Percentiles rank a stretch among this genome's conserved stretches.
Evolutionary conservation across 2,888 invertebrate genomes (phyloP).

Genomic region (Patella depressa): DNA sequence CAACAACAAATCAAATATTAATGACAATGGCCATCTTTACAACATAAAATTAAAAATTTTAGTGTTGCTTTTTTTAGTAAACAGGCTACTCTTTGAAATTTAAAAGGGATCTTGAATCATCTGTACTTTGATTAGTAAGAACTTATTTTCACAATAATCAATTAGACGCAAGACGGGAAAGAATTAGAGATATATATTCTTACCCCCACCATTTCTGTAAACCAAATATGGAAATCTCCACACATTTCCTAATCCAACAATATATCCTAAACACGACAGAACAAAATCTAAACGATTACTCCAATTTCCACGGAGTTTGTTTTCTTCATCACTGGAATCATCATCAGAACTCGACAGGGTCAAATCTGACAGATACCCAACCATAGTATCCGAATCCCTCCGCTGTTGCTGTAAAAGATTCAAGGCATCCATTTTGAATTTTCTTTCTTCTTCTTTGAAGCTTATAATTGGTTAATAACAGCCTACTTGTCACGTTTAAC

Average conservation of each 20-base stretch:
- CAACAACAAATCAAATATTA: not conserved
- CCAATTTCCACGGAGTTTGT: conserved; percentile 42
- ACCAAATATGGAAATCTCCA: conserved; percentile 44
- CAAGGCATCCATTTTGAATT: conserved; percentile 9
- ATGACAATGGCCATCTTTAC: not conserved
- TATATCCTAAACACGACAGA: conserved; percentile 41
- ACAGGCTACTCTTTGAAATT: no score
- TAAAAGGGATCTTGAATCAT: no score
- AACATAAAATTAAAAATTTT: not conserved
- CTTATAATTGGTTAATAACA: no score
- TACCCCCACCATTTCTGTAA: conserved; percentile 39
- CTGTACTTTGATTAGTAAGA: no score
- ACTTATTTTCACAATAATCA: no score
- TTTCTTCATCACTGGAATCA: conserved; percentile 41
- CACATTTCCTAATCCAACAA: conserved; percentile 41
- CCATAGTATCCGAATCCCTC: conserved; percentile 44
- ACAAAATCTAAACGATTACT: conserved; percentile 39
- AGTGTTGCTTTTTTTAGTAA: no score
- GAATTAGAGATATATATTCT: not conserved
- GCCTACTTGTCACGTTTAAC: no score
- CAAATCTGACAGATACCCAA: conserved; percentile 55
- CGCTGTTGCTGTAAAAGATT: conserved; percentile 25
- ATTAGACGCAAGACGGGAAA: no score
- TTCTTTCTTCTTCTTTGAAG: no score
- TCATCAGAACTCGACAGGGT: conserved; percentile 57